Evolutionary conservation across 2,888 invertebrate species (phyloP), one percentile per base, ranked within the genome.

Genomic region (Drosophila kambysellisi): DNA sequence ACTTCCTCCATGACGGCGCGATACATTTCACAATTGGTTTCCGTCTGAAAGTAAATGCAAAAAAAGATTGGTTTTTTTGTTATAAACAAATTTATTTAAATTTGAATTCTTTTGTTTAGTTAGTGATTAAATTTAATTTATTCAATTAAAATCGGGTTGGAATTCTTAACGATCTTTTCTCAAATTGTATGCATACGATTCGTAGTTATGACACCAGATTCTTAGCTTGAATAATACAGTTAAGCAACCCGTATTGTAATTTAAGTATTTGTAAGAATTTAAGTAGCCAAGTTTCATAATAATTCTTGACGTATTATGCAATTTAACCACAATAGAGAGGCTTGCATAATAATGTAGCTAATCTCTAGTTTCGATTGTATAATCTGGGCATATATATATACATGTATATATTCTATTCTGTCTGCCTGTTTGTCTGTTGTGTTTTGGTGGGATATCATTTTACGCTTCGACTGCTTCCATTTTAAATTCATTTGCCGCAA

Each of bases 1-100:
- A 96, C 95, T 91, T 96, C 95, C 87, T 95, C 95, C 95, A 96
- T 95, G 53, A 96, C 94, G 15, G 95, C 95, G 74, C 95, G 94
- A 92, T 95, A 95, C 95, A 96, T 96, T 89, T 95, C 94, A 70
- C 95, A 94, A 89, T 95, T 95, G 57, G 95, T 94, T 89, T 95
- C 95, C 81, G 94, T 94, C 96, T 96, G 91, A 4, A 58, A 66
- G 32, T n/a, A 11, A n/a, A 7, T 43, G 6, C 0, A 11, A 20
- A 46, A 29, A 43, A 48, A 1, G 2, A n/a, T n/a, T n/a, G n/a
- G n/a, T 41, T 1, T n/a, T 4, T n/a, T 1, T 25, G 25, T 25
- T 1, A 25, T 25, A 25, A 25, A 25, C 25, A 25, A 25, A 25
- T 25, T 25, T 25, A 25, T 25, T 25, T 25, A 25, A 25, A 25